A percentile compares a stretch with the other conserved stretches of the same genome.
phyloP scores from a whole-genome alignment of 2,888 invertebrate genomes.

The Seladonia tumulorum region DNA sequence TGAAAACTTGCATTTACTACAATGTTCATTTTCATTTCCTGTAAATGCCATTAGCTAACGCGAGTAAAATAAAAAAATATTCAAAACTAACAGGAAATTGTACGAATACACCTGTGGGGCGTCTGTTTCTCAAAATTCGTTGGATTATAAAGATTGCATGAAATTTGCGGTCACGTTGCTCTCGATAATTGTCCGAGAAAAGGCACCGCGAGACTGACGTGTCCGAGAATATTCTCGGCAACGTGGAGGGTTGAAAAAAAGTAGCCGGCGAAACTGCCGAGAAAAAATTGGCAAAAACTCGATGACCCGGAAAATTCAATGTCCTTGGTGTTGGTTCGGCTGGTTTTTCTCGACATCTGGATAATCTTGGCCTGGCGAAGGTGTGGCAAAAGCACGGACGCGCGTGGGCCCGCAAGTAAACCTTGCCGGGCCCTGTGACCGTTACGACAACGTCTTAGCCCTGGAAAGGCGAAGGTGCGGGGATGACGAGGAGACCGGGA shows the following conservation, averaged over 20 bases:
- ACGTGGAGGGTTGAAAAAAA: neutral
- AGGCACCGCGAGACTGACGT: neutral
- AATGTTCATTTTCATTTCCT: no score
- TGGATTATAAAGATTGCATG: no score
- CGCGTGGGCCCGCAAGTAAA: slow-evolving; percentile 41
- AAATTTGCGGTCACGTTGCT: no score
- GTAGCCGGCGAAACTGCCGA: neutral
- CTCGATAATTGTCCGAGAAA: neutral
- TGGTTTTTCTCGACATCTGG: slow-evolving; percentile 40
- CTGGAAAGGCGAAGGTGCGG: slow-evolving; percentile 64
- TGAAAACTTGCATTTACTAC: no score
- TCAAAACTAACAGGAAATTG: no score
- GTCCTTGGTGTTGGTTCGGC: neutral
- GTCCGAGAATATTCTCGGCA: neutral
- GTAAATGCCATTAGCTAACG: no score
- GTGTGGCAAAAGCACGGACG: slow-evolving; percentile 22
- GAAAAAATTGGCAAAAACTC: slow-evolving; percentile 6
- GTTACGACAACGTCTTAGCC: slow-evolving; percentile 62
- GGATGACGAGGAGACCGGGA: slow-evolving; percentile 26
- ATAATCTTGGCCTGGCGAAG: slow-evolving; percentile 39
- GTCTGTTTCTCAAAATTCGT: no score
- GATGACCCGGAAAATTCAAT: slow-evolving; percentile 21
- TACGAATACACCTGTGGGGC: no score
- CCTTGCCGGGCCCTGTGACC: slow-evolving; percentile 35
- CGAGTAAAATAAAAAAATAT: no score